Evolutionary conservation across 2,888 invertebrate species (phyloP), one percentile per base, ranked within the genome.

Genomic region (Eupithecia exiguata): DNA sequence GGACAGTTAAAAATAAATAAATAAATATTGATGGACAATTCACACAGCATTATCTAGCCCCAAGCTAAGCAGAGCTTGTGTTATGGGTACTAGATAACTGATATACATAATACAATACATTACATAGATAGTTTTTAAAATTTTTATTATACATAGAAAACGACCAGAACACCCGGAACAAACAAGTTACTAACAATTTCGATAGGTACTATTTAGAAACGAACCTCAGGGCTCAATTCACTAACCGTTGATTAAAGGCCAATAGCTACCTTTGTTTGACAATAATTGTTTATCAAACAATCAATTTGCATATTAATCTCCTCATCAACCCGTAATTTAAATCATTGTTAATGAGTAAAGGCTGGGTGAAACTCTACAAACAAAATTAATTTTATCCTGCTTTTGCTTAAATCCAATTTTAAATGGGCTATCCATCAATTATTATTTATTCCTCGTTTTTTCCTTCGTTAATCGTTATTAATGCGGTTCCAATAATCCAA

Each of bases 231-330:
- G n/a, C n/a, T n/a, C n/a, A n/a, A 30, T 38, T 53, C 53, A 53
- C 25, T 25, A 58, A 21, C 9, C 21, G 1, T 25, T 58, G 14
- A 58, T 25, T 58, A 58, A 21, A 25, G 21, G 4, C 58, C 58
- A 53, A 53, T 53, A 53, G 21, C 49, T 21, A 58, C 12, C 75
- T 72, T 75, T 75, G 77, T 77, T 76, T 70, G 69, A 61, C 70
- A 49, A 36, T 70, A 68, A 71, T 71, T 46, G 58, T 71, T 63
- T 65, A 66, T 35, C 74, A 76, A 77, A 76, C 71, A 77, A 80
- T 76, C 75, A 77, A 77, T 78, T 75, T 78, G 71, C 77, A 78
- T 76, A 76, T 74, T 77, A 75, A 80, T 75, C 66, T 71, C 58
- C 58, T 74, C 70, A 74, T 74, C 71, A 66, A 43, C 10, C 66